These are phyloP conservation scores for Coluber constrictor DNA, from an alignment of 2,797 vertebrate genomes.

Conservation along the genomic window DNA sequence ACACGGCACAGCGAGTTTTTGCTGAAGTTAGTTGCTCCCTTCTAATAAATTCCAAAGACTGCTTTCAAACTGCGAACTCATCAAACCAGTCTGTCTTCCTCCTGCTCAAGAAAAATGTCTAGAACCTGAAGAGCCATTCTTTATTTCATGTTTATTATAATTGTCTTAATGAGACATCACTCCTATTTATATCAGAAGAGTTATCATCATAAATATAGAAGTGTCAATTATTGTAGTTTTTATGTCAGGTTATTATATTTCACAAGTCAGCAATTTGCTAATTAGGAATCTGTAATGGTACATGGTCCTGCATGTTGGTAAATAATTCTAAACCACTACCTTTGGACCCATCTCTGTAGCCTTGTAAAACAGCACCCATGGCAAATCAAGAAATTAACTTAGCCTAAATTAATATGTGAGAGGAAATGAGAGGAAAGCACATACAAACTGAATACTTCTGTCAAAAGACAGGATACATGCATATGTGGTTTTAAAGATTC, in stretches of 20 bases:
- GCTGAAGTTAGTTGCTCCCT: slow-evolving; percentile 38
- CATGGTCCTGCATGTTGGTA: neutral
- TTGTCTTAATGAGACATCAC: neutral
- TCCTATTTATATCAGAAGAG: neutral
- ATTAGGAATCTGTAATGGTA: neutral
- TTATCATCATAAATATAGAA: neutral
- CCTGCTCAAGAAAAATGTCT: neutral
- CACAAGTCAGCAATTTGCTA: neutral
- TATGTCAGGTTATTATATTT: neutral
- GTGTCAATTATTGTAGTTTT: neutral
- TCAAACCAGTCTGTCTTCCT: neutral
- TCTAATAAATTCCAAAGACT: slow-evolving; percentile 34
- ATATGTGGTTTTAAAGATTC: neutral
- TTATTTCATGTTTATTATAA: slow-evolving; percentile 12
- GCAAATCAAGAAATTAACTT: neutral
- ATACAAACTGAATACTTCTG: neutral
- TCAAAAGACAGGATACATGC: neutral
- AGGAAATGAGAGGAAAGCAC: neutral
- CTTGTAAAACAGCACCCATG: neutral
- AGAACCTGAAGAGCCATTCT: neutral
- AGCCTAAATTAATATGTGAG: neutral
- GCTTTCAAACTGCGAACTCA: neutral
- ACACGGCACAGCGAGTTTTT: slow-evolving; percentile 41
- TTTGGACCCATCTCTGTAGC: neutral
- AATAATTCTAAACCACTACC: neutral